Evolutionary conservation across 2,888 invertebrate species (phyloP).

Genomic region (Diloba caeruleocephala): DNA sequence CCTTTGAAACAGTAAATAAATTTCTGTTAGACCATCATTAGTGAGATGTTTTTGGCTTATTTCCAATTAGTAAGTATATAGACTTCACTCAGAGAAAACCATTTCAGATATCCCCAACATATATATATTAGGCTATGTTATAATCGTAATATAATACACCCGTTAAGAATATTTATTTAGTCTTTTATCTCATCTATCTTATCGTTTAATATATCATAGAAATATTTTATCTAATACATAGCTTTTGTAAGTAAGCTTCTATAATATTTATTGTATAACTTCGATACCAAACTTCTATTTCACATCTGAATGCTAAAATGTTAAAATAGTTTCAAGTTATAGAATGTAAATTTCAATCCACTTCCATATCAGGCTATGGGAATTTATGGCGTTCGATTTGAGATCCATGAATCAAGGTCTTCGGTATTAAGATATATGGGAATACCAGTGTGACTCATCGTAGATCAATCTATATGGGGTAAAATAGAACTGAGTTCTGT

Average conservation of each 20-base stretch:
- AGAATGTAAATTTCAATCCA: constrained; percentile 61
- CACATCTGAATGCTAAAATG: constrained; percentile 17
- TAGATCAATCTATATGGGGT: constrained; percentile 46
- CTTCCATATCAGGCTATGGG: constrained; percentile 38
- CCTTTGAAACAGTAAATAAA: constrained; percentile 16
- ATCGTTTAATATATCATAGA: too few species aligned
- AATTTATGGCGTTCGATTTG: constrained; percentile 54
- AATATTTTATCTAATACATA: too few species aligned
- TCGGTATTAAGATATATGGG: constrained; percentile 56
- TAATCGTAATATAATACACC: neutral
- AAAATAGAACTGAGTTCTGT: constrained; percentile 35
- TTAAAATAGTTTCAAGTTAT: constrained; percentile 50
- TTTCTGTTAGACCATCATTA: constrained; percentile 27
- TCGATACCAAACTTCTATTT: neutral
- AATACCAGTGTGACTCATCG: constrained; percentile 41
- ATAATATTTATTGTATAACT: neutral
- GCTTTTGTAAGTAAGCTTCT: too few species aligned
- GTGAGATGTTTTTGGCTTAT: constrained; percentile 18
- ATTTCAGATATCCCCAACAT: constrained; percentile 4
- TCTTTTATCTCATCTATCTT: neutral
- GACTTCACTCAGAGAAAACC: constrained; percentile 31
- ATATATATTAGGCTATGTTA: too few species aligned
- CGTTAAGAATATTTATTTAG: neutral
- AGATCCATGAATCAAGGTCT: constrained; percentile 58
- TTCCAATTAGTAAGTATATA: constrained; percentile 35